Evolutionary conservation across 2,797 vertebrate genomes (phyloP).

Genomic region (Petrocephalus schoutedeni): DNA sequence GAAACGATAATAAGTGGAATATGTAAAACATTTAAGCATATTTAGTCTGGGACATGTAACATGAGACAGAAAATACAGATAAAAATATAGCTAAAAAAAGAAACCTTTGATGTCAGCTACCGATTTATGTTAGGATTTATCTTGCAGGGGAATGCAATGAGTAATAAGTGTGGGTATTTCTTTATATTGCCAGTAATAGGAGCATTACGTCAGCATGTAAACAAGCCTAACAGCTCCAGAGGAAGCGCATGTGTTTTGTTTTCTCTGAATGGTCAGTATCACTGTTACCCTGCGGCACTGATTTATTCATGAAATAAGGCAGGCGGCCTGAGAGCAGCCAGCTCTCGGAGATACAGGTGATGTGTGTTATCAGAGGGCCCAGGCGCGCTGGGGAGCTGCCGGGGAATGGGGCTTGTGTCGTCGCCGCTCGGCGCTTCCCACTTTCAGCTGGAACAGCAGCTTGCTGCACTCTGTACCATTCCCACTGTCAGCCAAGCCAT

Average conservation of each 20-base stretch:
- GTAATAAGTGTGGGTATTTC: conserved; percentile 26
- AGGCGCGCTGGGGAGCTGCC: neutral
- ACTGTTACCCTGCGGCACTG: neutral
- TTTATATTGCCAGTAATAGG: conserved; percentile 31
- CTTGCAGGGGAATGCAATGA: neutral
- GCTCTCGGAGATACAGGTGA: neutral
- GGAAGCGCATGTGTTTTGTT: neutral
- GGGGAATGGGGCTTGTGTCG: neutral
- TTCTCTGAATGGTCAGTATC: conserved; percentile 11
- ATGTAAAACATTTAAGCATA: too few species aligned
- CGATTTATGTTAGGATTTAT: neutral
- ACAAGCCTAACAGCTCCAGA: neutral
- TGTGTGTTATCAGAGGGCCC: neutral
- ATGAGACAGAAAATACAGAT: neutral
- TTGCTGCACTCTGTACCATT: neutral
- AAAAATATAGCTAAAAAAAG: neutral
- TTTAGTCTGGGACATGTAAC: neutral
- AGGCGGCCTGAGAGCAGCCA: neutral
- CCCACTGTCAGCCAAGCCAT: neutral
- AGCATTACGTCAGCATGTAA: neutral
- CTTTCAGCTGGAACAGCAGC: neutral
- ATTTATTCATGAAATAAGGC: conserved; percentile 2
- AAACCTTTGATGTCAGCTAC: neutral
- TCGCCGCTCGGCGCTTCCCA: neutral
- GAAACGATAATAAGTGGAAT: neutral